Evolutionary conservation across 2,888 invertebrate species (phyloP), one percentile per base, ranked within the genome.

Genomic region (Laothoe populi): DNA sequence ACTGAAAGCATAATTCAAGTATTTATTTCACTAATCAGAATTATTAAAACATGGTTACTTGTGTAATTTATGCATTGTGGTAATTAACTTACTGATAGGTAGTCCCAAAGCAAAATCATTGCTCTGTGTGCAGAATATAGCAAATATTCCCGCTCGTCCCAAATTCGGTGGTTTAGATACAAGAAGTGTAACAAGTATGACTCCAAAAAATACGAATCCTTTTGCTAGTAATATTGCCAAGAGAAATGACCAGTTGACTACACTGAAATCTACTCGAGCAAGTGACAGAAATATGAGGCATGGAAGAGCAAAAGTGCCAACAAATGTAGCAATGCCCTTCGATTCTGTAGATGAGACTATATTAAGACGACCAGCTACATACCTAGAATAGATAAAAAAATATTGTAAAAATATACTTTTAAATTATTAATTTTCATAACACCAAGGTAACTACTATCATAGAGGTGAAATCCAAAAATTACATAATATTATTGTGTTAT

Each of bases 81-180:
- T 58, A 48, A 60, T 62, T 4, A 70, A 89, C 92, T 95, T 93
- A 97, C 98, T 96, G 73, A 99, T 98, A 5, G 99, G 99, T 90
- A 96, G 98, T 66, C 99, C 99, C 73, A 99, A 95, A 21, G 99
- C 99, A 92, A 99, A 99, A 88, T 99, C 99, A 94, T 99, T 99
- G 83, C 98, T 98, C 84, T 99, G 99, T 0, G 99, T 99, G 74
- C 97, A 96, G 86, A 99, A 99, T 78, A 99, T 98, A 19, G 97
- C 97, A 94, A 97, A 97, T 64, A 99, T 94, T 13, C 98, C 99
- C 49, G 98, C 97, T 77, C 96, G 95, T 3, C 97, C 97, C 69
- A 96, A 94, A 86, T 98, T 96, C 19, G 96, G 82, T 5, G 98
- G 97, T 79, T 96, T 94, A n/a, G 95, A 95, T 46, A 98, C 95